Evolutionary conservation across 2,888 invertebrate species (phyloP).

Genomic region (Dasypogon diadema): DNA sequence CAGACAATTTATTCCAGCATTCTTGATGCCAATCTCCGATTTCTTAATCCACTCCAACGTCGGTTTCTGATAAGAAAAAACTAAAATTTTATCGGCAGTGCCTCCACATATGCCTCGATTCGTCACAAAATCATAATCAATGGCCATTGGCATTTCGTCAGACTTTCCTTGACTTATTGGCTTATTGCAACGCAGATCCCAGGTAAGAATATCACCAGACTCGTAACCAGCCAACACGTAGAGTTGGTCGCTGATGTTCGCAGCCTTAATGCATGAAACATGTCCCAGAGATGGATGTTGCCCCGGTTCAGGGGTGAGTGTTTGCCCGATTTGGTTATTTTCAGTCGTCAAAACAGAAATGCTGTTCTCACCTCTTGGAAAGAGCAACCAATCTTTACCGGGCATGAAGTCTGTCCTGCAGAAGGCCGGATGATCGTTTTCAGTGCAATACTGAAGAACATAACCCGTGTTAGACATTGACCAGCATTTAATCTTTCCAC

Average conservation of each 20-base stretch:
- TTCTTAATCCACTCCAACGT: conserved; percentile 71
- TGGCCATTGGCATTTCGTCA: conserved; percentile 77
- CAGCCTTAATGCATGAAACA: conserved; percentile 72
- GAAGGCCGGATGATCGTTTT: conserved; percentile 77
- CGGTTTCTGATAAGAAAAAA: conserved; percentile 64
- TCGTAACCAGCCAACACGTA: conserved; percentile 80
- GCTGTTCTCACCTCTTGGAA: conserved; percentile 74
- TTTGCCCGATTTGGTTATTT: conserved; percentile 65
- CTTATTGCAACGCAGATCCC: conserved; percentile 76
- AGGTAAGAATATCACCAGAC: conserved; percentile 78
- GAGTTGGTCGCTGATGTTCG: conserved; percentile 68
- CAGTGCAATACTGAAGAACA: conserved; percentile 71
- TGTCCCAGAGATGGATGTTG: conserved; percentile 67
- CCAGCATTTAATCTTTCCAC: conserved; percentile 78
- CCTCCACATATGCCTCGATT: conserved; percentile 77
- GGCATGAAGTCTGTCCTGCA: conserved; percentile 75
- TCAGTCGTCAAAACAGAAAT: conserved; percentile 67
- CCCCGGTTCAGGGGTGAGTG: conserved; percentile 65
- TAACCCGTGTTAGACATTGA: conserved; percentile 74
- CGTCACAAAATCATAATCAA: conserved; percentile 77
- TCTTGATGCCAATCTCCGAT: conserved; percentile 76
- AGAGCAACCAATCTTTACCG: conserved; percentile 74
- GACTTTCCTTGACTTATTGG: conserved; percentile 64
- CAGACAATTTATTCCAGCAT: conserved; percentile 79
- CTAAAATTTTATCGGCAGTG: conserved; percentile 62